phyloP scores from a whole-genome alignment of 2,113 vertebrate genomes.

The Noturus placidus region DNA sequence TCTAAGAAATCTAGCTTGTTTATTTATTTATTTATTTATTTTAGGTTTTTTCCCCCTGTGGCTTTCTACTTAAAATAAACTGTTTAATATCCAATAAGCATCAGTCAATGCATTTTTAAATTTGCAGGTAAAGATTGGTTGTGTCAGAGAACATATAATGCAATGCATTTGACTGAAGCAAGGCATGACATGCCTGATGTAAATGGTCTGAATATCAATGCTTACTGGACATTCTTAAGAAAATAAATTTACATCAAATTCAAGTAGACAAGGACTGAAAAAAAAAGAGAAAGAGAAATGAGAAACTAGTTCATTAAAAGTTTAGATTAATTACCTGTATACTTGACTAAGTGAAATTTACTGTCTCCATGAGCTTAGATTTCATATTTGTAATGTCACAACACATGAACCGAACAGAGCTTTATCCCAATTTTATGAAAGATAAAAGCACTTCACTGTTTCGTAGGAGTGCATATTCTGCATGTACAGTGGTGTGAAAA shows the following conservation, averaged over 20 bases:
- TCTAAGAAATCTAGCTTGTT: neutral
- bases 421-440: slow-evolving; percentile 34
- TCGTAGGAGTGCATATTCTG: neutral
- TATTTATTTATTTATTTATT: no score
- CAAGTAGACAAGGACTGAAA: neutral
- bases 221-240: neutral
- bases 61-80: neutral
- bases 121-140: neutral
- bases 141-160: neutral
- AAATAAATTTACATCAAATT: neutral
- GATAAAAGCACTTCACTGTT: slow-evolving; percentile 11
- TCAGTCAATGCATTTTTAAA: neutral
- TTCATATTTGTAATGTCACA: slow-evolving; percentile 1
- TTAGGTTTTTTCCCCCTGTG: neutral
- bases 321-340: neutral
- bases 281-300: neutral
- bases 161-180: neutral
- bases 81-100: neutral
- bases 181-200: neutral
- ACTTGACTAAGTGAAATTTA: neutral
- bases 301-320: neutral
- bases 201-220: neutral
- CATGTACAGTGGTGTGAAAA: no score
- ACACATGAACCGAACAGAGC: slow-evolving; percentile 4
- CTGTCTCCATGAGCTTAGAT: neutral